These are phyloP conservation scores for Andrena hattorfiana DNA, from an alignment of 2,888 invertebrate genomes.

Conservation along the genomic window DNA sequence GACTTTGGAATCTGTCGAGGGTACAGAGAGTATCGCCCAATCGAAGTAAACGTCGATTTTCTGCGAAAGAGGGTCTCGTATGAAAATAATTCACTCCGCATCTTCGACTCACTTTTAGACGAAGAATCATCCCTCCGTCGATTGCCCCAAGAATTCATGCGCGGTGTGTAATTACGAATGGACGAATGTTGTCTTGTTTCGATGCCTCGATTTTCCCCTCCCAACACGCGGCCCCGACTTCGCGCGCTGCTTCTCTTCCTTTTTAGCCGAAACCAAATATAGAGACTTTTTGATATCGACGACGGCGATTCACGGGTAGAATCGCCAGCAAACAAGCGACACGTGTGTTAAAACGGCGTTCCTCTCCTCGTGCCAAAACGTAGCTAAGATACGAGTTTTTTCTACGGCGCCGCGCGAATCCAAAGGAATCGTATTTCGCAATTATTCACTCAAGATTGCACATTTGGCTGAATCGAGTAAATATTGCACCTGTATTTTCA, in stretches of 20 bases:
- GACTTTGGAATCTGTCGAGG: no score
- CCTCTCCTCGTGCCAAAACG: constrained; percentile 75
- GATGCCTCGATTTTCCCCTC: neutral
- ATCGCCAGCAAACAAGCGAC: constrained; percentile 49
- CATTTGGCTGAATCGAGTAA: neutral
- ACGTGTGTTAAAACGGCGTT: constrained; percentile 69
- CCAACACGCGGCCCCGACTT: constrained; percentile 1
- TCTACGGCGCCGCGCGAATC: constrained; percentile 66
- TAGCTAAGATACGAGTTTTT: constrained; percentile 68
- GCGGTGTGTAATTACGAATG: neutral
- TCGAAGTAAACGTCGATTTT: no score
- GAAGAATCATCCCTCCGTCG: neutral
- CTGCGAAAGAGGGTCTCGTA: neutral
- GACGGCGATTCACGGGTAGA: constrained; percentile 45
- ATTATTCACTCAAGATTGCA: neutral
- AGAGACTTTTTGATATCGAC: constrained; percentile 64
- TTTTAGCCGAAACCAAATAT: constrained; percentile 54
- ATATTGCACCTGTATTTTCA: no score
- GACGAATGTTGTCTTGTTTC: no score
- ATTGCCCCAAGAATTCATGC: neutral
- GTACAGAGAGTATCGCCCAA: no score
- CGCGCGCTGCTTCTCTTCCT: constrained; percentile 52
- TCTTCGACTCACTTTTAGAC: neutral
- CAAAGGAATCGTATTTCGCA: constrained; percentile 28
- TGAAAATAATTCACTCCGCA: neutral